These are phyloP conservation scores for Siderastrea radians DNA, from an alignment of 92 coral and sea anemone species.

Conservation along the genomic window DNA sequence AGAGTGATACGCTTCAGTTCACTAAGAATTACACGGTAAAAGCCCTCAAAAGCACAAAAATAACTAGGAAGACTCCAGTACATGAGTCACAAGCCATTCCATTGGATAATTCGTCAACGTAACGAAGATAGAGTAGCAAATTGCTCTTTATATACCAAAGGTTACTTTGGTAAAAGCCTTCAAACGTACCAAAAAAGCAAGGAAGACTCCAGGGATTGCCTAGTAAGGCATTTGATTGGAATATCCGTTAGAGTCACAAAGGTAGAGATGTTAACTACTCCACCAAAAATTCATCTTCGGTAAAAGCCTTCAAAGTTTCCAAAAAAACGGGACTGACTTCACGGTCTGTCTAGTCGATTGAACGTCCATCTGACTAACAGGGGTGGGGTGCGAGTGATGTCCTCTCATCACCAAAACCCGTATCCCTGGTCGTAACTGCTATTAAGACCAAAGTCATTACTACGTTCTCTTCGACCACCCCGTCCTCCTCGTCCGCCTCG, in stretches of 20 bases:
- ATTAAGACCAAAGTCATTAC: neutral
- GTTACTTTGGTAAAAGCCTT: neutral
- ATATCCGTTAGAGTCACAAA: too few species aligned
- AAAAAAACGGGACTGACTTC: too few species aligned
- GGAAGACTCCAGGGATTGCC: neutral
- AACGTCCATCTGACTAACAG: neutral
- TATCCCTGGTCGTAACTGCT: constrained; percentile 31
- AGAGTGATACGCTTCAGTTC: too few species aligned
- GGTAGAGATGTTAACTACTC: too few species aligned
- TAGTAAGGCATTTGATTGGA: neutral
- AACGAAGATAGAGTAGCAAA: neutral
- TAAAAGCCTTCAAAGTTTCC: too few species aligned
- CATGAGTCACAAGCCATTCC: neutral
- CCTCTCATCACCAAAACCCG: constrained; percentile 31
- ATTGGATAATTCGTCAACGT: neutral
- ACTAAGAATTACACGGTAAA: neutral
- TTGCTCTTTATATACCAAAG: neutral
- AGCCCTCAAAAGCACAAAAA: neutral
- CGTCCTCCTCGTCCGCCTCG: constrained; percentile 74
- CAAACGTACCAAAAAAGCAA: neutral
- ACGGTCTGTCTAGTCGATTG: neutral
- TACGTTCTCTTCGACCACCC: constrained; percentile 27
- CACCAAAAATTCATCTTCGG: too few species aligned
- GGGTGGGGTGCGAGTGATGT: neutral
- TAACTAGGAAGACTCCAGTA: neutral